Evolutionary conservation across 2,113 vertebrate genomes (phyloP).

Genomic region (Osmerus eperlanus): DNA sequence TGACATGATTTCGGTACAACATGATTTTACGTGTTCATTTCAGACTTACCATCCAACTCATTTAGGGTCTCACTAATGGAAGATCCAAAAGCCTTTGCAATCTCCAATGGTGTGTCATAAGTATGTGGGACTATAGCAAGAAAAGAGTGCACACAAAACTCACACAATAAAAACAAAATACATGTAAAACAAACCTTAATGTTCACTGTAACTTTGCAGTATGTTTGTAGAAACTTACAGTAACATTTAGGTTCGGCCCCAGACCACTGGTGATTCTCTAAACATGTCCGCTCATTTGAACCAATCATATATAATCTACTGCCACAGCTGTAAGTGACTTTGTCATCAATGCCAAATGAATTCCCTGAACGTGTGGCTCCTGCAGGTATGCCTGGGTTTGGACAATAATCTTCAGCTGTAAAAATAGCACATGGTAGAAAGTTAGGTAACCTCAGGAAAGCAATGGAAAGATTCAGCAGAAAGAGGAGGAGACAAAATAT

Average conservation of each 20-base stretch:
- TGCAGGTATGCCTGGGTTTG: background rate
- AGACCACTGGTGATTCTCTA: constrained; percentile 61
- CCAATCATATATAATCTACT: background rate
- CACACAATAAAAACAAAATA: background rate
- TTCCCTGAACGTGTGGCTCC: background rate
- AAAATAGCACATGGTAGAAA: background rate
- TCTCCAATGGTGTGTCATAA: constrained; percentile 66
- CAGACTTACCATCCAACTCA: constrained; percentile 39
- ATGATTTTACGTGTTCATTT: background rate
- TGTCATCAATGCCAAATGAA: background rate
- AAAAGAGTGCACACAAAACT: background rate
- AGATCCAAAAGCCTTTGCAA: constrained; percentile 60
- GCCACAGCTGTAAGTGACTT: background rate
- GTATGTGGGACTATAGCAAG: constrained; percentile 60
- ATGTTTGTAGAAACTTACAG: constrained; percentile 51
- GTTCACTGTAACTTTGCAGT: background rate
- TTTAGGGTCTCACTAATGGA: constrained; percentile 57
- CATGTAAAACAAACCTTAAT: background rate
- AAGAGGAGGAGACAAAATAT: background rate
- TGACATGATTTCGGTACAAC: too few species aligned
- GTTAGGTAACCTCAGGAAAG: background rate
- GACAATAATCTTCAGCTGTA: background rate
- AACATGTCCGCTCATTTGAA: constrained; percentile 60
- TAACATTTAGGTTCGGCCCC: constrained; percentile 71
- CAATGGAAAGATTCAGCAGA: background rate